phyloP scores from a whole-genome alignment of 2,113 vertebrate species.

The Dinomys branickii region DNA sequence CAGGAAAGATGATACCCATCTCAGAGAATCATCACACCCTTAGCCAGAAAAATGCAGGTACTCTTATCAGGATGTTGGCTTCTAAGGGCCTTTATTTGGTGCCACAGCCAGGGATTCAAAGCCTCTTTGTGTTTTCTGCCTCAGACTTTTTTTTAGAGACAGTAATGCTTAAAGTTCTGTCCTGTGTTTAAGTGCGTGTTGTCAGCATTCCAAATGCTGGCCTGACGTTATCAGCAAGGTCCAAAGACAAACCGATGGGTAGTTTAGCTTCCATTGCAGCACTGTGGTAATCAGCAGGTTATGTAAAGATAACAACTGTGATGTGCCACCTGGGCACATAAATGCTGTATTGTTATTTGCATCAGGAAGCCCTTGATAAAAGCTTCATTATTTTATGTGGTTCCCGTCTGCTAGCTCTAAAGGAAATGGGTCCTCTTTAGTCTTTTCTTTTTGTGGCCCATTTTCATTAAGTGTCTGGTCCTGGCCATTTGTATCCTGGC shows the following conservation, averaged over 20 bases:
- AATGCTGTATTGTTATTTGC: constrained; percentile 33
- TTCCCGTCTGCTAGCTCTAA: neutral
- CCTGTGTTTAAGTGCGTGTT: neutral
- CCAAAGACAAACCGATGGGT: constrained; percentile 33
- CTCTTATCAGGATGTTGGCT: neutral
- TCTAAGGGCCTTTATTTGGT: neutral
- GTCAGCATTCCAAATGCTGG: neutral
- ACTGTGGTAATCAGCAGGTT: neutral
- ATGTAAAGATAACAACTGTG: neutral
- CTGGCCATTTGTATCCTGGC: neutral
- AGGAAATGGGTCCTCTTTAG: neutral
- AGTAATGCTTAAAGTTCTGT: constrained; percentile 29
- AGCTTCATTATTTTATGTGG: constrained; percentile 41
- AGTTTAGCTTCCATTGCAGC: neutral
- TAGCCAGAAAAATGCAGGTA: constrained; percentile 36
- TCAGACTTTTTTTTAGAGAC: constrained; percentile 2
- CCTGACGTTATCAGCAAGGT: constrained; percentile 17
- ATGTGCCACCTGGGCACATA: neutral
- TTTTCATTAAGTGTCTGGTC: constrained; percentile 35
- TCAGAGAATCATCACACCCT: neutral
- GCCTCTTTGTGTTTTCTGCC: constrained; percentile 16
- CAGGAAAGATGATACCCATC: constrained; percentile 20
- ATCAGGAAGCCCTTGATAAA: constrained; percentile 33
- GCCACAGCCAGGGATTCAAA: neutral
- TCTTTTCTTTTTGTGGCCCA: neutral